Evolutionary conservation across 1,140 invertebrate genomes (phyloP), one percentile per base, ranked within the genome.

Genomic region (Wasmannia auropunctata): DNA sequence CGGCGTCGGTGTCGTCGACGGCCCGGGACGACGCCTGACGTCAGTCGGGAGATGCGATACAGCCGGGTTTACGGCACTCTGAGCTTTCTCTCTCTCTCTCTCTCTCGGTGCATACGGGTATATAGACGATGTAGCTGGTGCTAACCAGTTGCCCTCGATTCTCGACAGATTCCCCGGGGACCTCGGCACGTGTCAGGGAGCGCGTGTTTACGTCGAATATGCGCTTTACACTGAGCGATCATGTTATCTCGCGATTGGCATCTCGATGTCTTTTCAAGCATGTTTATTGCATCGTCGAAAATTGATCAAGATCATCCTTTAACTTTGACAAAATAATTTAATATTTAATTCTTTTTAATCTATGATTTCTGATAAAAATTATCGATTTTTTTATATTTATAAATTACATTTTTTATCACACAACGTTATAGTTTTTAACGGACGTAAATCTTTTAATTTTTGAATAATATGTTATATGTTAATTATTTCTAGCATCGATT

Each of bases 191-290:
- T 88, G 85, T 70, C 85, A 14, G 60, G 28, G 51, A 80, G 56
- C 75, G 62, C 81, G n/a, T 79, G 87, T 89, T 89, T 86, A 89
- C 87, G 22, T 22, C 10, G 34, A 10, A 43, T 14, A 63, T 34
- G 60, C n/a, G 7, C 43, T 67, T n/a, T 51, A 25, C 60, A 65
- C 31, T 28, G 14, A 58, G 49, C 25, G 22, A 72, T 51, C 49
- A 22, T 60, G 51, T 37, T n/a, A 58, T 28, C 58, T 34, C 19
- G 62, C n/a, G n/a, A 80, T 69, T 34, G 65, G 43, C 16, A 31
- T 58, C 54, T 72, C 34, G 8, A 54, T 8, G 40, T 84, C 14
- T 28, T 40, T 34, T 14, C 62, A 10, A 67, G 2, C 4, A 56
- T 16, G 2, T 76, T 6, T 14, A 22, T 65, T 10, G 4, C 25